Evolutionary conservation across 2,888 invertebrate species (phyloP).

Genomic region (Xestia sexstrigata): DNA sequence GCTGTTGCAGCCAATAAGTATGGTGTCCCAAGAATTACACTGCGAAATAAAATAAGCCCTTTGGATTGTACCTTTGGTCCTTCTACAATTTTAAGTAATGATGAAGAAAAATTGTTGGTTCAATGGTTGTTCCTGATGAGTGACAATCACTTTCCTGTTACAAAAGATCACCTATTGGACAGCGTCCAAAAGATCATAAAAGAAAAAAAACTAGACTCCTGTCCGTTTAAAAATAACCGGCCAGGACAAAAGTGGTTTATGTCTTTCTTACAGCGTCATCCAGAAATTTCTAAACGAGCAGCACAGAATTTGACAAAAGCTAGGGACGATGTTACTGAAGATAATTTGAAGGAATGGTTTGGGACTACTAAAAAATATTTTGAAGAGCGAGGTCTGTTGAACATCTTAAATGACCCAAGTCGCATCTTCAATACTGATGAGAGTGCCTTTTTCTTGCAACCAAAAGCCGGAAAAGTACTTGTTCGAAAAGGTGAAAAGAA

Average conservation of each 20-base stretch:
- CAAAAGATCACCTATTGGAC: constrained; percentile 32
- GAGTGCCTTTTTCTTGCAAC: constrained; percentile 74
- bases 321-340: constrained; percentile 48
- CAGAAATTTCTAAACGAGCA: constrained; percentile 30
- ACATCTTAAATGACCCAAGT: constrained; percentile 29
- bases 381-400: constrained; percentile 24
- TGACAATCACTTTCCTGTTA: constrained; percentile 34
- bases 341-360: constrained; percentile 45
- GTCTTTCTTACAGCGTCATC: constrained; percentile 46
- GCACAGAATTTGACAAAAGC: constrained; percentile 46
- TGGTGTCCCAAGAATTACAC: constrained; percentile 48
- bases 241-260: constrained; percentile 47
- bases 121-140: constrained; percentile 18
- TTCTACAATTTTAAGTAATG: constrained; percentile 2
- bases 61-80: constrained; percentile 41
- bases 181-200: constrained; percentile 40
- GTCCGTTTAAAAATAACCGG: constrained; percentile 37
- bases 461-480: constrained; percentile 73
- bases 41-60: constrained; percentile 48
- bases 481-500: constrained; percentile 53
- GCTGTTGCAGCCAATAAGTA: constrained; percentile 43
- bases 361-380: constrained; percentile 37
- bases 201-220: constrained; percentile 19
- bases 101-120: too few species aligned
- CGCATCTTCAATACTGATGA: constrained; percentile 69